Base-by-base conservation (phyloP, 2,888 invertebrate species). In the Drosophila falleni region DNA sequence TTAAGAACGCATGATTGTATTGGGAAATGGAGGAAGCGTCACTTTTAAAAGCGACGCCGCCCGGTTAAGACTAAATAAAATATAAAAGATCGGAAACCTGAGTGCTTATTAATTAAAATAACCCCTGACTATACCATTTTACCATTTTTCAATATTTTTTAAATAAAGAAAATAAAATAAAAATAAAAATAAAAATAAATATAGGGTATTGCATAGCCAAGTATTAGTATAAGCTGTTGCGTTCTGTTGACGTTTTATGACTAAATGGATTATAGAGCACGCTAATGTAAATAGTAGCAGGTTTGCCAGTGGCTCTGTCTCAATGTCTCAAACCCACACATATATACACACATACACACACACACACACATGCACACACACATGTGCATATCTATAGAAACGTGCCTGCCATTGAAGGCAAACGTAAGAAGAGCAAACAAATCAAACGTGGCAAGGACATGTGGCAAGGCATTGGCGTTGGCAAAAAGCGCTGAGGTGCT, bases 381-480 rank as follows among this genome's bases (percentile, higher is more conserved):
- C 39, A 50, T 46, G 60, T 23, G 42, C 59, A 68, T 16, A 31
- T 58, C 55, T 46, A 53, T 62, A 33, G 29, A 39, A 47, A 74
- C 63, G 64, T 72, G 59, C 44, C 41, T 42, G 51, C 47, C 65
- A n/a, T 56, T 62, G 69, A 49, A 56, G 3, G 63, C 70, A 49
- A 69, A 59, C 51, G 67, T 60, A 70, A 70, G 77, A 54, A 71
- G 58, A 68, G 59, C 70, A 77, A 74, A 83, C 83, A 84, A 84
- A 86, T 84, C 83, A 79, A 81, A 84, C 71, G 72, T 65, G 74
- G 74, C 74, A 66, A 68, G 54, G 62, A 26, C 31, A 64, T 46
- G 59, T 35, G 33, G 41, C 46, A 69, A 68, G 41, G 67, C 62
- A 62, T 35, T 59, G 47, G 56, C 54, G 35, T 35, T 51, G 8